Conservation (phyloP, 37 sponge, comb jelly and placozoan species). For the Diacarnus erythraeanus region DNA sequence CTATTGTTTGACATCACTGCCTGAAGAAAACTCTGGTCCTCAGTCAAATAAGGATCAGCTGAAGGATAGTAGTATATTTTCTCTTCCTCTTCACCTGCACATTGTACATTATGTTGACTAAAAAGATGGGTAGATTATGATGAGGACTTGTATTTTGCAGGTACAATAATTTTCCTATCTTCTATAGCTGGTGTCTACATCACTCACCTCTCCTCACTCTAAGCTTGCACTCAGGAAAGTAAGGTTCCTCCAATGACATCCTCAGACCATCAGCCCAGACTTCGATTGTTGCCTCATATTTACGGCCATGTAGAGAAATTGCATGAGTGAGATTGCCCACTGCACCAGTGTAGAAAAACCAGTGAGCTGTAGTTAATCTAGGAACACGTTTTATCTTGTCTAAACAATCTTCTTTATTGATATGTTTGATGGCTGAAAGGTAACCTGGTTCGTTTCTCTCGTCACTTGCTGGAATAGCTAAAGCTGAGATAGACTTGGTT, state of each 20-base stretch:
- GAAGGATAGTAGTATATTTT: slow-evolving; percentile 52
- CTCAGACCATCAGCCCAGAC: slow-evolving; percentile 85
- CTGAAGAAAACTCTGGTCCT: slow-evolving; percentile 58
- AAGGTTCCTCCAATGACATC: slow-evolving; percentile 66
- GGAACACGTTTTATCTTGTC: slow-evolving; percentile 45
- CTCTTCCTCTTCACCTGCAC: slow-evolving; percentile 36
- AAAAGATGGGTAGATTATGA: too few relatives aligned
- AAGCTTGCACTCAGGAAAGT: slow-evolving; percentile 67
- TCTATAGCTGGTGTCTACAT: too few relatives aligned
- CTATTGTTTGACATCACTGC: slow-evolving; percentile 51
- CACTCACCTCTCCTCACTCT: slow-evolving; percentile 39
- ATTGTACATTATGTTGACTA: background rate
- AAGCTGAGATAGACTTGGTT: slow-evolving; percentile 1
- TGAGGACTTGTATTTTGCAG: too few relatives aligned
- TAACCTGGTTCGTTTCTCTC: slow-evolving; percentile 37
- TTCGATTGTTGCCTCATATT: slow-evolving; percentile 73
- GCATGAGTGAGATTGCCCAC: slow-evolving; percentile 74
- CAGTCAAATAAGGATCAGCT: slow-evolving; percentile 82
- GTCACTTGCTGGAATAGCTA: slow-evolving; percentile 39
- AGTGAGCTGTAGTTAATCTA: slow-evolving; percentile 57
- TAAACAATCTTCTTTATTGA: slow-evolving; percentile 44
- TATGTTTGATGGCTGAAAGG: slow-evolving; percentile 39
- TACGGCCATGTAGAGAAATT: slow-evolving; percentile 47
- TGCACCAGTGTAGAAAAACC: slow-evolving; percentile 60
- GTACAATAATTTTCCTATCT: too few relatives aligned